Evolutionary conservation across 2,797 vertebrate genomes (phyloP).

Genomic region (Gambelia wislizenii): DNA sequence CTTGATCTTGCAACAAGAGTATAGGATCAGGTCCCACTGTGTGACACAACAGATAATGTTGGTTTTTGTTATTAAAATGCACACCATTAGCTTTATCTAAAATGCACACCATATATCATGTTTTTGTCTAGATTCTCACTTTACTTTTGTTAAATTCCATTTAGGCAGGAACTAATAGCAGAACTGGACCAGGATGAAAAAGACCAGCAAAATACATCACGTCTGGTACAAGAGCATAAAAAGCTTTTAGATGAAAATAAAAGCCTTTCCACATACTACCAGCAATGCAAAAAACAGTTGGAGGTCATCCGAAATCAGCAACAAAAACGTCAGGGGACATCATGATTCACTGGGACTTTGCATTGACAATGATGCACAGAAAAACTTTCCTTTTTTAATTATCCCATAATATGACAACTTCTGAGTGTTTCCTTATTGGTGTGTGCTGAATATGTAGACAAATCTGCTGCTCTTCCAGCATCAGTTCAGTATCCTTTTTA

Average conservation of each 20-base stretch:
- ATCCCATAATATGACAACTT: slow-evolving; percentile 74
- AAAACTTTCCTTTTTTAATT: slow-evolving; percentile 69
- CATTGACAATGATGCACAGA: slow-evolving; percentile 78
- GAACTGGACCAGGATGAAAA: slow-evolving; percentile 99
- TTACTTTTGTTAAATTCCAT: slow-evolving; percentile 17
- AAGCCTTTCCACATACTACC: slow-evolving; percentile 97
- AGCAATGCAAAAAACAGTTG: slow-evolving; percentile 99
- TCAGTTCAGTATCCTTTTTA: slow-evolving; percentile 77
- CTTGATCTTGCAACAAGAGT: background rate
- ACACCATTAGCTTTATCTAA: background rate
- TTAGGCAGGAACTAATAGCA: slow-evolving; percentile 95
- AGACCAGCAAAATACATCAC: slow-evolving; percentile 99
- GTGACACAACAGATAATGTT: background rate
- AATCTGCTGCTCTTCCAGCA: slow-evolving; percentile 77
- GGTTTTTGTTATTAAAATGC: slow-evolving; percentile 26
- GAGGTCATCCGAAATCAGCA: slow-evolving; percentile 98
- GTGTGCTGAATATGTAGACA: slow-evolving; percentile 77
- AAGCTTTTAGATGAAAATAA: slow-evolving; percentile 99
- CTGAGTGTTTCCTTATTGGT: slow-evolving; percentile 82
- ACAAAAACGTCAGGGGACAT: slow-evolving; percentile 97
- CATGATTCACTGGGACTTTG: slow-evolving; percentile 85
- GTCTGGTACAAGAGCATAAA: slow-evolving; percentile 98
- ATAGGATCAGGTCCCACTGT: background rate
- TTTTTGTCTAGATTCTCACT: background rate
- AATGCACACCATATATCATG: slow-evolving; percentile 13